phyloP scores from a whole-genome alignment of 2,797 vertebrate genomes.

The Crenichthys baileyi region DNA sequence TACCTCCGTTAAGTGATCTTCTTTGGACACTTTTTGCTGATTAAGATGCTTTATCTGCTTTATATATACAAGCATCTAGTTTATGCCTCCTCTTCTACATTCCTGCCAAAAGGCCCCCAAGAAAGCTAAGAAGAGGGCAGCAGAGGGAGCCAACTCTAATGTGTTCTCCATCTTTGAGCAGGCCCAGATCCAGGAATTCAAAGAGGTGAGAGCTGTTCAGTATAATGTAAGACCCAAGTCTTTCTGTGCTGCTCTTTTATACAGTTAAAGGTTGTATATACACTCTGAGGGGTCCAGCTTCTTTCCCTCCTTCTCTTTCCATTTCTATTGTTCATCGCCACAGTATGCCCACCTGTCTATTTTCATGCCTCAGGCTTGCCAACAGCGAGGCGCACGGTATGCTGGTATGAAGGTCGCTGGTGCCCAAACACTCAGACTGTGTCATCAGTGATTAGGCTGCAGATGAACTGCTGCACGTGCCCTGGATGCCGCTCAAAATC shows the following conservation, averaged over 20 bases:
- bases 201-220: conserved; percentile 84
- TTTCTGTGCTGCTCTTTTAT: not conserved
- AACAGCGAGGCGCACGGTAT: conserved; percentile 57
- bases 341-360: conserved; percentile 71
- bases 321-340: conserved; percentile 54
- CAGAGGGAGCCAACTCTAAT: conserved; percentile 94
- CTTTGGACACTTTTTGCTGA: not conserved
- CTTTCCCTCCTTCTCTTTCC: conserved; percentile 30
- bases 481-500: conserved; percentile 59
- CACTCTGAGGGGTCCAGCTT: conserved; percentile 5
- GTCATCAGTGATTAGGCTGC: conserved; percentile 76
- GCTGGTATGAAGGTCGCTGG: conserved; percentile 61
- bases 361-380: conserved; percentile 38
- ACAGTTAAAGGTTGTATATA: not conserved
- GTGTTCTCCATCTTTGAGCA: conserved; percentile 99
- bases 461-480: conserved; percentile 65
- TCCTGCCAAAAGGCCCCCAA: conserved; percentile 87
- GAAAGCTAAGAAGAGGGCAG: conserved; percentile 93
- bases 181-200: conserved; percentile 98
- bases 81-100: conserved; percentile 20
- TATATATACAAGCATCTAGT: not conserved
- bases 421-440: conserved; percentile 65
- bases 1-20: not conserved
- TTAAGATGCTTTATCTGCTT: not conserved
- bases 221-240: conserved; percentile 1